Conservation (phyloP, 2,113 vertebrate species). For the Nettapus auritus region DNA sequence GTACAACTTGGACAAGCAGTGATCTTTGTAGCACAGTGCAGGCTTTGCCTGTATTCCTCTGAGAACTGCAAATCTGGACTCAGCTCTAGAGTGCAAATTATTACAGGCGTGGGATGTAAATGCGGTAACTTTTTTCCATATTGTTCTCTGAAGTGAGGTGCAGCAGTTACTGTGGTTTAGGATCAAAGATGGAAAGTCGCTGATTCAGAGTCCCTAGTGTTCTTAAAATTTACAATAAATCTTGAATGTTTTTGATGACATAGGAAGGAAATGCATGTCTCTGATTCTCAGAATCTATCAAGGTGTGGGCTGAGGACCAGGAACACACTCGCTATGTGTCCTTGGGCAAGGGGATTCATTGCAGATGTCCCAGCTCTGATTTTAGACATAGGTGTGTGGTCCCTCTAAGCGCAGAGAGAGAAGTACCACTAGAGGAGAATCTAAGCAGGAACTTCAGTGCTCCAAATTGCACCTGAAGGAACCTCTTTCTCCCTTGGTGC, state of each 20-base stretch:
- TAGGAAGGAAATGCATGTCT: neutral
- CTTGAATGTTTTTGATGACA: neutral
- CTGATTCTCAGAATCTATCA: neutral
- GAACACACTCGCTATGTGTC: neutral
- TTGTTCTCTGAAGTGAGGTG: neutral
- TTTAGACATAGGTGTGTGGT: neutral
- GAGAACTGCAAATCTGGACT: constrained; percentile 44
- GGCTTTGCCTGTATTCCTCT: constrained; percentile 23
- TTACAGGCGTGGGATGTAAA: neutral
- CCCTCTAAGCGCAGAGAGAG: neutral
- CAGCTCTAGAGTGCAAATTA: constrained; percentile 30
- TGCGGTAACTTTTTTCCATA: neutral
- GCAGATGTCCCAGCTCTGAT: neutral
- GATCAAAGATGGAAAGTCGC: neutral
- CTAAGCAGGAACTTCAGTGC: neutral
- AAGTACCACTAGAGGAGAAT: neutral
- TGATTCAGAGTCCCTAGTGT: neutral
- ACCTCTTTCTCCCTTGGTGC: neutral
- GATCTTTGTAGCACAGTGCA: neutral
- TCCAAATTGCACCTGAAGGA: neutral
- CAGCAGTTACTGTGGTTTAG: neutral
- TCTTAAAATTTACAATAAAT: neutral
- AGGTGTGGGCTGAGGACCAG: neutral
- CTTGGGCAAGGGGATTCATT: neutral
- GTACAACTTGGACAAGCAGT: constrained; percentile 18